Conservation (phyloP, 2,797 vertebrate genomes). For the Esox masquinongy region DNA sequence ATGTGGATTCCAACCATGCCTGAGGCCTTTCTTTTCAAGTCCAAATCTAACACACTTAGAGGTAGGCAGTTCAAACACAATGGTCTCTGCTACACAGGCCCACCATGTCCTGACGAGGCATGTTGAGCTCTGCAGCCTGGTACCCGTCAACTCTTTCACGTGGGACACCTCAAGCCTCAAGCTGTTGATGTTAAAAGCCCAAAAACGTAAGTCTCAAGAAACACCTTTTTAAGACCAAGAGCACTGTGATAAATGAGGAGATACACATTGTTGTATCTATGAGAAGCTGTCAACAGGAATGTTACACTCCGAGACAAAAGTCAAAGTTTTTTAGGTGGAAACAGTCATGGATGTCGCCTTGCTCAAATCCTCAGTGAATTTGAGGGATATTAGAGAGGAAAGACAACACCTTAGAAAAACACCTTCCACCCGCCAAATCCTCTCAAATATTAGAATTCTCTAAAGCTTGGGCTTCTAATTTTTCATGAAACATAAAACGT, state of each 20-base stretch:
- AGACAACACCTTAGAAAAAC: conserved; percentile 36
- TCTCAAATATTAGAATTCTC: conserved; percentile 27
- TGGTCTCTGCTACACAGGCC: conserved; percentile 53
- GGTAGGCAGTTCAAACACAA: conserved; percentile 56
- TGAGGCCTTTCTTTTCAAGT: conserved; percentile 63
- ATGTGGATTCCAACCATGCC: conserved; percentile 64
- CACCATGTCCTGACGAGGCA: conserved; percentile 39
- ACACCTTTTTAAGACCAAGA: conserved; percentile 10
- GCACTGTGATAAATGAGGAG: conserved; percentile 14
- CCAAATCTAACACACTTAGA: conserved; percentile 59
- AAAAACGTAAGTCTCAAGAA: conserved; percentile 28
- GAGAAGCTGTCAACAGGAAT: neutral
- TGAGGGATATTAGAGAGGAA: conserved; percentile 20
- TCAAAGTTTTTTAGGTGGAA: neutral
- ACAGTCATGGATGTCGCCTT: neutral
- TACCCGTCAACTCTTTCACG: conserved; percentile 31
- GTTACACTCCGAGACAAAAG: neutral
- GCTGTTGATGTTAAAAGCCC: conserved; percentile 32
- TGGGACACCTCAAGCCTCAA: conserved; percentile 26
- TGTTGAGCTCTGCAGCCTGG: conserved; percentile 39
- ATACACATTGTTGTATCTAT: conserved; percentile 4
- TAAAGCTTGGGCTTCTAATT: conserved; percentile 9
- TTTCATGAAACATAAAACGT: conserved; percentile 20
- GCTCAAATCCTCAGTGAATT: conserved; percentile 9
- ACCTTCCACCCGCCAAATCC: conserved; percentile 18